phyloP scores from a whole-genome alignment of 2,797 vertebrate genomes.

The Lycodopsis pacificus region DNA sequence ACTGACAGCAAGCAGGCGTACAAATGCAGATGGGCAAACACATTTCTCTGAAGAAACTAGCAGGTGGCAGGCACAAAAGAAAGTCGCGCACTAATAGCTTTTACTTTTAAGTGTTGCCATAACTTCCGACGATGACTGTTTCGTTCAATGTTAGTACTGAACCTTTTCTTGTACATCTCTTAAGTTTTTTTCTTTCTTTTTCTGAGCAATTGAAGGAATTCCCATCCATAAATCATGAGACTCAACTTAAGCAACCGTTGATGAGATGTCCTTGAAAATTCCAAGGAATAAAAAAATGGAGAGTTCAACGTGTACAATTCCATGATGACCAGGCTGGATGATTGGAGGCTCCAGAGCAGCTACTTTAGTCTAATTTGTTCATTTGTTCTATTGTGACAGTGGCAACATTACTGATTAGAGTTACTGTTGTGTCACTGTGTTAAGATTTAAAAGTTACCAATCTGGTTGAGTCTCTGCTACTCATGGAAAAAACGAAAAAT shows the following conservation, averaged over 20 bases:
- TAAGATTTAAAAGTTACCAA: neutral
- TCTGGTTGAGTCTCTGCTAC: too few species aligned
- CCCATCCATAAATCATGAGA: neutral
- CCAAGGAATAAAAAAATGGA: too few species aligned
- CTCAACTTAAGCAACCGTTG: neutral
- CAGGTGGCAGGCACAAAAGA: constrained; percentile 22
- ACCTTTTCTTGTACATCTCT: constrained; percentile 2
- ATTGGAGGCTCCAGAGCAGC: too few species aligned
- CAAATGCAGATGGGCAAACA: constrained; percentile 29
- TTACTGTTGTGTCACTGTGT: neutral
- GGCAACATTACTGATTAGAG: too few species aligned
- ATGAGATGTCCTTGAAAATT: neutral
- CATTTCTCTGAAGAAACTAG: constrained; percentile 26
- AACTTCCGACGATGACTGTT: neutral
- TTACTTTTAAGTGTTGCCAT: neutral
- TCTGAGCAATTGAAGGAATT: neutral
- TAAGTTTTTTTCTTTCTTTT: neutral
- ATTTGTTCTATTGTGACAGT: too few species aligned
- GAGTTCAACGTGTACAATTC: too few species aligned
- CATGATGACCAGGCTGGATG: too few species aligned
- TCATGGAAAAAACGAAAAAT: too few species aligned
- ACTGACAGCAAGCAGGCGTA: constrained; percentile 28
- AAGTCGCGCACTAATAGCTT: constrained; percentile 23
- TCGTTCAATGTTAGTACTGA: neutral
- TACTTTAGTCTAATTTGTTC: too few species aligned